These are phyloP conservation scores for Pollachius pollachius DNA, from an alignment of 2,113 vertebrate species.

Conservation along the genomic window DNA sequence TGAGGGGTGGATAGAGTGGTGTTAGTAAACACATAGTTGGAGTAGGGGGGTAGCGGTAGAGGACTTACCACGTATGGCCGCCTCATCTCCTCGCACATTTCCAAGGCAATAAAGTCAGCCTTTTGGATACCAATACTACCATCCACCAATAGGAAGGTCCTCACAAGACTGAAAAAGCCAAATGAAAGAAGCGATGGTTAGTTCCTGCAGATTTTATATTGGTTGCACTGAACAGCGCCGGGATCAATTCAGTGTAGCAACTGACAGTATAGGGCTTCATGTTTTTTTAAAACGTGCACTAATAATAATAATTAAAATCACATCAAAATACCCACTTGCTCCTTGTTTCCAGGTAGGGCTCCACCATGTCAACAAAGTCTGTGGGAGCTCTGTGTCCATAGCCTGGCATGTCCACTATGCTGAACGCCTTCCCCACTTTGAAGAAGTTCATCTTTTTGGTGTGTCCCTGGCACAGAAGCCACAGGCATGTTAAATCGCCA, in stretches of 20 bases:
- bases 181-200: background rate
- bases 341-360: constrained; percentile 84
- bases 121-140: constrained; percentile 82
- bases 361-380: constrained; percentile 94
- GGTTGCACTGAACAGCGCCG: background rate
- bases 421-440: constrained; percentile 85
- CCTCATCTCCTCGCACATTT: constrained; percentile 93
- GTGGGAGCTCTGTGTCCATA: constrained; percentile 85
- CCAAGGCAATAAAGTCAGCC: constrained; percentile 81
- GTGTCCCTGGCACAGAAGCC: constrained; percentile 78
- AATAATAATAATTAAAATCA: background rate
- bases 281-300: too few relatives aligned
- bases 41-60: background rate
- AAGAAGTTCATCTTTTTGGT: constrained; percentile 99
- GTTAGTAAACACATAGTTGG: too few relatives aligned
- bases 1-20: background rate
- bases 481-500: background rate
- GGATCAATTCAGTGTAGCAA: too few relatives aligned
- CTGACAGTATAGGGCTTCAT: too few relatives aligned
- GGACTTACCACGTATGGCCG: constrained; percentile 85
- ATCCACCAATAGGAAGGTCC: constrained; percentile 91
- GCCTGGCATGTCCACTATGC: constrained; percentile 94
- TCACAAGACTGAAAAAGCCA: constrained; percentile 77
- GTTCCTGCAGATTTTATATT: too few relatives aligned
- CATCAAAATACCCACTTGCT: constrained; percentile 75